phyloP scores from a whole-genome alignment of 2,113 vertebrate genomes.

The Heliornis fulica region DNA sequence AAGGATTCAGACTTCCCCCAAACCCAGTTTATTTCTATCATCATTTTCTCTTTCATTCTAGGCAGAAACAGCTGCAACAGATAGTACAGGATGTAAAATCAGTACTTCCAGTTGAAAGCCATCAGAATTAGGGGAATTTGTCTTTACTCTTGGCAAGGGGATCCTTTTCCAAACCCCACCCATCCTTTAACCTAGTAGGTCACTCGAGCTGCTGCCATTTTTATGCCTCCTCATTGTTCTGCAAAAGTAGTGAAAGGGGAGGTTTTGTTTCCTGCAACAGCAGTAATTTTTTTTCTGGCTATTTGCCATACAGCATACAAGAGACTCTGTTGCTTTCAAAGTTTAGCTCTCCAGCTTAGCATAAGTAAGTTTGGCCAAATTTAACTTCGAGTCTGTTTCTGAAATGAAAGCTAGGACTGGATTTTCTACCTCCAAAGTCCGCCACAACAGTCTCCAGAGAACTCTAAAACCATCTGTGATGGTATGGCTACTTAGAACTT shows the following conservation, averaged over 20 bases:
- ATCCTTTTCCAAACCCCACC: not conserved
- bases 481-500: not conserved
- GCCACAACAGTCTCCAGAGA: not conserved
- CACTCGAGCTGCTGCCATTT: not conserved
- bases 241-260: constrained; percentile 10
- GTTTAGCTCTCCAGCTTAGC: not conserved
- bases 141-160: not conserved
- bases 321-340: not conserved
- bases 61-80: not conserved
- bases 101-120: not conserved
- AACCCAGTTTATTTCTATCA: not conserved
- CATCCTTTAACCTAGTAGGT: not conserved
- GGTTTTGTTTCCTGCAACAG: constrained; percentile 25
- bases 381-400: not conserved
- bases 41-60: not conserved
- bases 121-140: not conserved
- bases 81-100: not conserved
- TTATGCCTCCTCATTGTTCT: constrained; percentile 32
- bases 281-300: constrained; percentile 19
- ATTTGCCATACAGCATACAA: not conserved
- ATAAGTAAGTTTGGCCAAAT: not conserved
- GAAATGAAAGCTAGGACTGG: not conserved
- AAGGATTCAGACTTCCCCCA: not conserved
- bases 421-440: not conserved
- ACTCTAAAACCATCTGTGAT: not conserved